Conservation (phyloP, 2,113 vertebrate genomes). For the Ptilonorhynchus violaceus region DNA sequence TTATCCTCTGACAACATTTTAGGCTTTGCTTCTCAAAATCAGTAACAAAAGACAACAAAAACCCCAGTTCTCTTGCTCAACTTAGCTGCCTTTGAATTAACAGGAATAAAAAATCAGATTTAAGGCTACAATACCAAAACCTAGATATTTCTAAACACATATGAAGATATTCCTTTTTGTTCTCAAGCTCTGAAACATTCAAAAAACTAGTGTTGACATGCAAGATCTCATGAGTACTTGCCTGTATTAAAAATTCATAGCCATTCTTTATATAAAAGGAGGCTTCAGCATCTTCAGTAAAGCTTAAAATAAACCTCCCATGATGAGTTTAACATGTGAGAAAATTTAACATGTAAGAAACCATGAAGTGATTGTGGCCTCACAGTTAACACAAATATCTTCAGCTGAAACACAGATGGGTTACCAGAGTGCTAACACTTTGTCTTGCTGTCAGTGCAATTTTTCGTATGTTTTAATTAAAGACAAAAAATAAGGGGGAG, state of each 20-base stretch:
- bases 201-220: neutral
- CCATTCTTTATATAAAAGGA: neutral
- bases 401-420: slow-evolving; percentile 25
- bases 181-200: neutral
- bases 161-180: neutral
- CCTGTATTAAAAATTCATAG: neutral
- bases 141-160: neutral
- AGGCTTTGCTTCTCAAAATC: neutral
- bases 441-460: neutral
- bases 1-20: neutral
- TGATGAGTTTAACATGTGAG: slow-evolving; percentile 1
- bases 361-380: neutral
- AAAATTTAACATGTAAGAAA: neutral
- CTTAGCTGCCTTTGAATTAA: neutral
- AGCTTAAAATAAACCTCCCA: neutral
- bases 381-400: neutral
- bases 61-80: neutral
- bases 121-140: neutral
- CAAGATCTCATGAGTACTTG: neutral
- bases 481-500: neutral
- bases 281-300: neutral
- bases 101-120: neutral
- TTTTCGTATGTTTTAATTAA: neutral
- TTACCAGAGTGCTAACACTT: neutral
- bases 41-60: neutral